A percentile compares a stretch with the other conserved stretches of the same genome.
Conservation (phyloP, 2,113 vertebrate genomes). For the Rhipidura dahli region DNA sequence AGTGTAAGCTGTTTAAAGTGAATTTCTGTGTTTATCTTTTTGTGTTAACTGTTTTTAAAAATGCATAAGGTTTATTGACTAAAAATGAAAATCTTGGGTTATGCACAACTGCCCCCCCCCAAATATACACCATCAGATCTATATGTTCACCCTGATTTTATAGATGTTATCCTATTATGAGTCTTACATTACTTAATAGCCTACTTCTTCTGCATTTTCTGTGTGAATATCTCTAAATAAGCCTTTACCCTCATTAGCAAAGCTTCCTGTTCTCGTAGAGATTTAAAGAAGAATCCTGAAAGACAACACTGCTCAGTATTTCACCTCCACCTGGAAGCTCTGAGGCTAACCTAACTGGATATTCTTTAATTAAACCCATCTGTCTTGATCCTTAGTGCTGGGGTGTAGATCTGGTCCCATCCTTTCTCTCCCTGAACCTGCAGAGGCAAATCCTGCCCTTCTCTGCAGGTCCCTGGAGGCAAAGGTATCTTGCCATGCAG, state of each 20-base stretch:
- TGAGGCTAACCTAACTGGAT: neutral
- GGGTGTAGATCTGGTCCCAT: neutral
- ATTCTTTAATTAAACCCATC: neutral
- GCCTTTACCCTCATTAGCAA: neutral
- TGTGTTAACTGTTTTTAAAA: neutral
- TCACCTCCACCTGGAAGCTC: neutral
- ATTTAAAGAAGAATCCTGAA: neutral
- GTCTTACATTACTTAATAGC: neutral
- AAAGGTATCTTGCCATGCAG: rapidly evolving
- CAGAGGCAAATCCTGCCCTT: neutral
- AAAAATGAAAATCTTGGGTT: neutral
- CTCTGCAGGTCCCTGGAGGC: neutral
- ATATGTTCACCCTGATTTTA: neutral
- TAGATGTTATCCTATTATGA: neutral
- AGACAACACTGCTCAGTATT: neutral
- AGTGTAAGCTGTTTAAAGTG: neutral
- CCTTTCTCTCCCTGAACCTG: neutral
- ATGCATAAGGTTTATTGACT: neutral
- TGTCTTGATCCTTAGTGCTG: neutral
- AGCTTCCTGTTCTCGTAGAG: neutral
- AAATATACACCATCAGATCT: neutral
- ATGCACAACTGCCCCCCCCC: neutral
- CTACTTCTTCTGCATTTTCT: neutral
- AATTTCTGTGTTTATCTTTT: neutral
- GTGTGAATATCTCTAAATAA: neutral